Evolutionary conservation across 2,888 invertebrate genomes (phyloP), one percentile per base, ranked within the genome.

Genomic region (Campaea margaritaria): DNA sequence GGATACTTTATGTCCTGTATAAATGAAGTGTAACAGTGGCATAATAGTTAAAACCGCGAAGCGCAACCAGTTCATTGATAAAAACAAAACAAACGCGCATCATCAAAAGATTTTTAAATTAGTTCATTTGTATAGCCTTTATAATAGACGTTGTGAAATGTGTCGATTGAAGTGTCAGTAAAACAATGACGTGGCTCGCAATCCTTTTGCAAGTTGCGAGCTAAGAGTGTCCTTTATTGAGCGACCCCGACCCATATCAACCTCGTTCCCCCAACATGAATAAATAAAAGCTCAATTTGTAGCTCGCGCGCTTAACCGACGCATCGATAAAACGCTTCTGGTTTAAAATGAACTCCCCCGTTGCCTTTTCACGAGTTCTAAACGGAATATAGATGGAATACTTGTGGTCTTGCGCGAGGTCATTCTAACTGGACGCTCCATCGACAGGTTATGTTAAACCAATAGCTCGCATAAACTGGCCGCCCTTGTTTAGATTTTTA

Each of bases 271-370:
- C 83, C 84, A 84, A 79, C 84, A 89, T 91, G 91, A 91, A 91
- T 91, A 91, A 91, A 89, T 90, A 90, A 90, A 89, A 83, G 85
- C 87, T 87, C 89, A 89, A 89, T 89, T 91, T 89, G 91, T 88
- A 83, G 84, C 86, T 81, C 80, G 82, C 82, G 81, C 84, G 87
- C 83, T 85, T 83, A 83, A 82, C 82, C 76, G 79, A 83, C 79
- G 81, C 83, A 80, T 83, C 82, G 82, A 83, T 82, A 79, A 81
- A 81, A 79, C 76, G 72, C 75, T 77, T 76, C 79, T 81, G 79
- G 67, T 82, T 73, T 80, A 79, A 82, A 80, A 79, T 82, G 82
- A 82, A 72, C 83, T 79, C 78, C 74, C 70, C 70, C 70, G 74
- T 74, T 78, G 70, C 59, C 53, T 69, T 72, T 73, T 70, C 59